Conservation (phyloP, 1,140 invertebrate species). For the Sitobion miscanthi region DNA sequence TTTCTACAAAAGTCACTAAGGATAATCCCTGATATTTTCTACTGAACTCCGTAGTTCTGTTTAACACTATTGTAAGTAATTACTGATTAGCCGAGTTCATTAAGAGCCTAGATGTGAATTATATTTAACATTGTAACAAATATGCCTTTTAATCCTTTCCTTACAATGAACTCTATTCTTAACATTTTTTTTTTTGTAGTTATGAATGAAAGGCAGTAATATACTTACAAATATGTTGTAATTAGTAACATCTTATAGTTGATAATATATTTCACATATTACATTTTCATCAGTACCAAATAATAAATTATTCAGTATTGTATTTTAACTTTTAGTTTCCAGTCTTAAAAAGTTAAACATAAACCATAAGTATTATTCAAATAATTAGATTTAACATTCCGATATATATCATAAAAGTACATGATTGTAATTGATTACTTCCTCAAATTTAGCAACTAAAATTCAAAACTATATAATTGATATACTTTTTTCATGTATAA, state of each 20-base stretch:
- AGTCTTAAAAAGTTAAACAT: neutral
- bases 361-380: neutral
- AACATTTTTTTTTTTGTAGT: no score
- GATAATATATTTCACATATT: neutral
- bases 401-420: neutral
- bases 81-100: neutral
- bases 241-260: neutral
- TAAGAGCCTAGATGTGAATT: neutral
- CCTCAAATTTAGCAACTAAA: no score
- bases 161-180: neutral
- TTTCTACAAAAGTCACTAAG: neutral
- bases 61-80: neutral
- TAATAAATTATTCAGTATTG: neutral
- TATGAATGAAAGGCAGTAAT: no score
- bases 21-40: neutral
- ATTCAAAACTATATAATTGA: neutral
- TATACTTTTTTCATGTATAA: neutral
- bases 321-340: neutral
- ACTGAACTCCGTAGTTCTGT: neutral
- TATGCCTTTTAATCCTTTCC: neutral
- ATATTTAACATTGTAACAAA: neutral
- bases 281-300: neutral
- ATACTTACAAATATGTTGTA: neutral
- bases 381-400: neutral
- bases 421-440: no score